Conservation (phyloP, 2,888 invertebrate genomes). For the Clivina fossor region DNA sequence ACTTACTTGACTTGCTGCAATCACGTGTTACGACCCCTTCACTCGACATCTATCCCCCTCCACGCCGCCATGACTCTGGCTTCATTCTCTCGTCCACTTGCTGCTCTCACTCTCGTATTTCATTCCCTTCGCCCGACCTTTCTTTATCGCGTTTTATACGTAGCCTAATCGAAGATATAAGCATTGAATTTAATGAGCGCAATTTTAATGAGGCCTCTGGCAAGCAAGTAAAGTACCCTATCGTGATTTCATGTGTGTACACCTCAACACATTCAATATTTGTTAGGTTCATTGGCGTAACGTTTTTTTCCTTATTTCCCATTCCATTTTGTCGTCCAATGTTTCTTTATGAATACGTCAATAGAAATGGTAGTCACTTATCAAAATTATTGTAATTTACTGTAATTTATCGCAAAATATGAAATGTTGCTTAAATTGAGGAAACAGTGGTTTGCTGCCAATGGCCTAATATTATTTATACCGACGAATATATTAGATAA, state of each 20-base stretch:
- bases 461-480: constrained; percentile 7
- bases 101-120: constrained; percentile 20
- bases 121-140: constrained; percentile 38
- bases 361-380: constrained; percentile 17
- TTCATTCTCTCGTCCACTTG: neutral
- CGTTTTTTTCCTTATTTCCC: no score
- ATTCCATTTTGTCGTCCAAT: no score
- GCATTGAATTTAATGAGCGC: constrained; percentile 45
- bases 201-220: constrained; percentile 43
- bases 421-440: constrained; percentile 21
- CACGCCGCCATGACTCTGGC: neutral
- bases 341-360: constrained; percentile 14
- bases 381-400: constrained; percentile 17
- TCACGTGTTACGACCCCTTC: constrained; percentile 18
- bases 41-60: constrained; percentile 1
- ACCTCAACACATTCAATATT: no score
- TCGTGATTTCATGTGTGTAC: neutral
- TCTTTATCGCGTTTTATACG: constrained; percentile 39
- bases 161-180: constrained; percentile 39
- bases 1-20: constrained; percentile 17
- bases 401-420: constrained; percentile 18
- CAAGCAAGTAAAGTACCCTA: constrained; percentile 1
- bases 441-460: constrained; percentile 1
- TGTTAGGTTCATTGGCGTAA: no score
- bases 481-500: no score